These are phyloP conservation scores for Crossocerus cetratus DNA, from an alignment of 2,888 invertebrate genomes.

Conservation along the genomic window DNA sequence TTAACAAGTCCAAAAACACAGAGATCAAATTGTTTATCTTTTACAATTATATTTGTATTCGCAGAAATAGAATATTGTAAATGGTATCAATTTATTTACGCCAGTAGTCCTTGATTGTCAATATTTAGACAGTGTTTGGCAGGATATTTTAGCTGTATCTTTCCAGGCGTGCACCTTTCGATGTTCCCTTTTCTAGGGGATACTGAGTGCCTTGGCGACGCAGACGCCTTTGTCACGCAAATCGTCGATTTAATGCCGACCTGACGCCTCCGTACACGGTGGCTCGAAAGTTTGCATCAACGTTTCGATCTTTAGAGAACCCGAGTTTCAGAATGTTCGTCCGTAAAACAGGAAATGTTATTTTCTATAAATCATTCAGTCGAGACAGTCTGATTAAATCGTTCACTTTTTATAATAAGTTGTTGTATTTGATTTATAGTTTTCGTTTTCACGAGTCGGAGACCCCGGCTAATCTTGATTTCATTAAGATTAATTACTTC, in stretches of 20 bases:
- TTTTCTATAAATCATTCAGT: too few species aligned
- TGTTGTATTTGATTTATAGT: not conserved
- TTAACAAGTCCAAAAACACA: too few species aligned
- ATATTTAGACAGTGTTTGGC: too few species aligned
- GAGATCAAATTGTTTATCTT: too few species aligned
- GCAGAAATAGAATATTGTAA: too few species aligned
- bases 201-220: conserved; percentile 7
- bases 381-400: not conserved
- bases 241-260: conserved; percentile 14
- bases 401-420: not conserved
- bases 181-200: conserved; percentile 24
- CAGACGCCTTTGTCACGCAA: conserved; percentile 19
- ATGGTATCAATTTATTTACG: conserved; percentile 11
- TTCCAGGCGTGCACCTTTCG: conserved; percentile 24
- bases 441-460: not conserved
- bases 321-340: too few species aligned
- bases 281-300: not conserved
- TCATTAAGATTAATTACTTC: too few species aligned
- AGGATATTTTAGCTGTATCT: conserved; percentile 28
- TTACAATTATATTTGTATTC: too few species aligned
- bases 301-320: too few species aligned
- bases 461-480: too few species aligned
- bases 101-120: too few species aligned
- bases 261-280: not conserved
- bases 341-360: too few species aligned